A percentile compares a stretch with the other conserved stretches of the same genome.
Evolutionary conservation across 1,140 invertebrate species (phyloP).

Genomic region (Cyrtorhinus lividipennis): DNA sequence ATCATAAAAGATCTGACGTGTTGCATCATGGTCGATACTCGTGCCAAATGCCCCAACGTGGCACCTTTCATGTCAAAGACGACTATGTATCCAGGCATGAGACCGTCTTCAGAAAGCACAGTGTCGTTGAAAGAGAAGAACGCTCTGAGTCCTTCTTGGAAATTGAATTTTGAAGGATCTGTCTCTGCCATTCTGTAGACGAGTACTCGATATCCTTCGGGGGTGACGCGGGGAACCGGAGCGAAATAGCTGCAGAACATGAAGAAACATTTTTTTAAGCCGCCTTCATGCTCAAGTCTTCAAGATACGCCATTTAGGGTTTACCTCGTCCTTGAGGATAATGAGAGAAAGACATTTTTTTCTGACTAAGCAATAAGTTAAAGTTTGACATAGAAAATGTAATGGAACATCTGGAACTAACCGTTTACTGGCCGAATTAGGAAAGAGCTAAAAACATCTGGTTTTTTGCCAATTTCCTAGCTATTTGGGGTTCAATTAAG

Average conservation of each 20-base stretch:
- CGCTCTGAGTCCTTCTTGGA: constrained; percentile 40
- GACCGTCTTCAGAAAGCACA: constrained; percentile 41
- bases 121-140: constrained; percentile 51
- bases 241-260: constrained; percentile 26
- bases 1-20: constrained; percentile 42
- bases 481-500: too few species aligned
- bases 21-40: constrained; percentile 36
- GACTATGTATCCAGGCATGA: constrained; percentile 45
- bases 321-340: too few species aligned
- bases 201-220: constrained; percentile 43
- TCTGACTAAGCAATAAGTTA: too few species aligned
- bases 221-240: constrained; percentile 35
- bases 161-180: constrained; percentile 43
- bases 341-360: too few species aligned
- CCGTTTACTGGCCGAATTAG: too few species aligned
- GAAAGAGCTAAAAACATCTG: too few species aligned
- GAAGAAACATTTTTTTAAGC: too few species aligned
- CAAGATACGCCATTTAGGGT: too few species aligned
- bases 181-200: constrained; percentile 40
- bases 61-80: constrained; percentile 51
- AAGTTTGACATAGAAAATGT: too few species aligned
- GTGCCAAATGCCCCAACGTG: constrained; percentile 41
- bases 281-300: too few species aligned
- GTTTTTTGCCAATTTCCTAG: too few species aligned
- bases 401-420: too few species aligned